phyloP scores from a whole-genome alignment of 2,113 vertebrate genomes.

The Gavia stellata region DNA sequence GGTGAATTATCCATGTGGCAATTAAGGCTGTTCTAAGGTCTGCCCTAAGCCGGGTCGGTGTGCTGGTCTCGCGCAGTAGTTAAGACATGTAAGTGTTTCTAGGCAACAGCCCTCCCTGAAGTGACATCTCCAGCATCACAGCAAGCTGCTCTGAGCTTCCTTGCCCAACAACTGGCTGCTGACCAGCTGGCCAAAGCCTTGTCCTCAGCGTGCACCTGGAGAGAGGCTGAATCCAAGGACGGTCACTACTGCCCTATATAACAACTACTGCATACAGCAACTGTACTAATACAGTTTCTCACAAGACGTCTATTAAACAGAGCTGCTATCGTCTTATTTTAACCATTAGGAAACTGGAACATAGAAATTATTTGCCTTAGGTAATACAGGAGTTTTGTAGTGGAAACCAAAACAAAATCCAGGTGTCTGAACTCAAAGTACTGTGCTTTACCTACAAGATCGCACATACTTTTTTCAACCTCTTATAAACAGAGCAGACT shows the following conservation, averaged over 20 bases:
- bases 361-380: not conserved
- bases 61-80: not conserved
- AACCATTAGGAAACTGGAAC: not conserved
- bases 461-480: not conserved
- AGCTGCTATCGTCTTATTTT: not conserved
- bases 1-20: not conserved
- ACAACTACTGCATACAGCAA: too few species aligned
- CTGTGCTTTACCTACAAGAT: not conserved
- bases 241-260: not conserved
- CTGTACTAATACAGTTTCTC: not conserved
- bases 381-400: not conserved
- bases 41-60: not conserved
- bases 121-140: not conserved
- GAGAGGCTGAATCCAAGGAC: accelerated
- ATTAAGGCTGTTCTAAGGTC: not conserved
- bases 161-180: not conserved
- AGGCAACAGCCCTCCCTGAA: not conserved
- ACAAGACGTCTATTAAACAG: not conserved
- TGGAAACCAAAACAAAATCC: not conserved
- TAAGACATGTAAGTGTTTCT: not conserved
- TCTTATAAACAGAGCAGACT: not conserved
- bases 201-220: not conserved
- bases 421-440: not conserved
- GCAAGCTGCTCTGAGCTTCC: not conserved
- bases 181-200: not conserved